A percentile compares a stretch with the other conserved stretches of the same genome.
Evolutionary conservation across 2,888 invertebrate species (phyloP).

Genomic region (Tineola bisselliella): DNA sequence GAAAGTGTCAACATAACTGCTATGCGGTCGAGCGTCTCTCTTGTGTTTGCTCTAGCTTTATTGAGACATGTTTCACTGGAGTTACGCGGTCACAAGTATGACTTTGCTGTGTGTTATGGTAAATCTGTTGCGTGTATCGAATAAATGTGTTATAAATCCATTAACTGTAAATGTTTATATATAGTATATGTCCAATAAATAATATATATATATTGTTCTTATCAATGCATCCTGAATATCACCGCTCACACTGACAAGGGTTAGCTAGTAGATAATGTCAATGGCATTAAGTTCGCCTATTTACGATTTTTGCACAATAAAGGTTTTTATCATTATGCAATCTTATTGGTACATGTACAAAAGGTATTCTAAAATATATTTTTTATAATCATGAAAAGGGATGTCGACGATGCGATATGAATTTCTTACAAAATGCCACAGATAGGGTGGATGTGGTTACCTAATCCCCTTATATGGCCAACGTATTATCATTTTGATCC

Average conservation of each 20-base stretch:
- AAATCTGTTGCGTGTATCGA: background rate
- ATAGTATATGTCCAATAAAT: too few relatives aligned
- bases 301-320: too few relatives aligned
- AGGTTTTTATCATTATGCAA: too few relatives aligned
- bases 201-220: too few relatives aligned
- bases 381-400: too few relatives aligned
- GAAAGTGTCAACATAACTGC: background rate
- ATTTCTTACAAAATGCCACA: background rate
- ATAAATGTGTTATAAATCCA: too few relatives aligned
- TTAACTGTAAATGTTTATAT: too few relatives aligned
- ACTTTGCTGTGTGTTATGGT: background rate
- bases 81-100: background rate
- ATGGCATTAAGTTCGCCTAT: too few relatives aligned
- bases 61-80: constrained; percentile 2
- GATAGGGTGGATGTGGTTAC: background rate
- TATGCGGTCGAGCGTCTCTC: background rate
- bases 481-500: background rate
- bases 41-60: background rate
- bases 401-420: background rate
- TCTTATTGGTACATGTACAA: too few relatives aligned
- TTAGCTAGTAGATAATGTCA: too few relatives aligned
- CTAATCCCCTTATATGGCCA: background rate
- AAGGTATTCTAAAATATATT: background rate
- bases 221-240: too few relatives aligned
- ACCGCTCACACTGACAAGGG: too few relatives aligned